Percentiles rank a stretch among this genome's conserved stretches.
Conservation (phyloP, 1,140 invertebrate genomes). For the Pseudobourletiella spinata region DNA sequence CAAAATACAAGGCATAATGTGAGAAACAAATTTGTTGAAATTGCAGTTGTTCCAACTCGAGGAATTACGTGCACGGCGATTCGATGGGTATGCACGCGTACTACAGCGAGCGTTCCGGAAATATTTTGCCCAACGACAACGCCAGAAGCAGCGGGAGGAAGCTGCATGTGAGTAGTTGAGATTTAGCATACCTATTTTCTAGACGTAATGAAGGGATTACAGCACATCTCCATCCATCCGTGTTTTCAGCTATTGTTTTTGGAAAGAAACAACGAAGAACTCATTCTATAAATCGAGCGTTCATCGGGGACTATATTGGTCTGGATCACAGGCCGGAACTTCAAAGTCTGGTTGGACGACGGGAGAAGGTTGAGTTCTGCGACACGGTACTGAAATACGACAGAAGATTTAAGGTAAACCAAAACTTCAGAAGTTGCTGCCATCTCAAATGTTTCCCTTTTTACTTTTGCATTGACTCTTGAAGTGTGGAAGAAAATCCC, state of each 20-base stretch:
- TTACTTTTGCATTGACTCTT: no score
- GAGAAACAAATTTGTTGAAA: not conserved
- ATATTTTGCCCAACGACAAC: conserved; percentile 55
- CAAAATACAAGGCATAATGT: not conserved
- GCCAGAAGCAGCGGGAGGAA: conserved; percentile 53
- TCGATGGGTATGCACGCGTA: conserved; percentile 57
- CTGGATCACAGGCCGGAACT: conserved; percentile 54
- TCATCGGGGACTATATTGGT: conserved; percentile 66
- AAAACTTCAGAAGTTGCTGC: no score
- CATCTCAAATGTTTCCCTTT: no score
- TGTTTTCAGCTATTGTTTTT: conserved; percentile 49
- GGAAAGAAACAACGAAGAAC: conserved; percentile 58
- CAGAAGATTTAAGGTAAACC: conserved; percentile 56
- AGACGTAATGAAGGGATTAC: no score
- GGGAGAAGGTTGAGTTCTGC: conserved; percentile 62
- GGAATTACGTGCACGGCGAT: conserved; percentile 61
- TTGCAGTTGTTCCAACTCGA: conserved; percentile 60
- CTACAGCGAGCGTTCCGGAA: conserved; percentile 65
- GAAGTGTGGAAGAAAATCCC: no score
- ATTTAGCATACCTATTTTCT: not conserved
- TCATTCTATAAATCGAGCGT: conserved; percentile 60
- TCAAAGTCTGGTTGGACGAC: conserved; percentile 50
- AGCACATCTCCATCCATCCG: no score
- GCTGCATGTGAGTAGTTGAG: conserved; percentile 42
- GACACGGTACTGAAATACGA: conserved; percentile 62